phyloP scores from a whole-genome alignment of 1,140 invertebrate species.

The Macrobrachium rosenbergii region DNA sequence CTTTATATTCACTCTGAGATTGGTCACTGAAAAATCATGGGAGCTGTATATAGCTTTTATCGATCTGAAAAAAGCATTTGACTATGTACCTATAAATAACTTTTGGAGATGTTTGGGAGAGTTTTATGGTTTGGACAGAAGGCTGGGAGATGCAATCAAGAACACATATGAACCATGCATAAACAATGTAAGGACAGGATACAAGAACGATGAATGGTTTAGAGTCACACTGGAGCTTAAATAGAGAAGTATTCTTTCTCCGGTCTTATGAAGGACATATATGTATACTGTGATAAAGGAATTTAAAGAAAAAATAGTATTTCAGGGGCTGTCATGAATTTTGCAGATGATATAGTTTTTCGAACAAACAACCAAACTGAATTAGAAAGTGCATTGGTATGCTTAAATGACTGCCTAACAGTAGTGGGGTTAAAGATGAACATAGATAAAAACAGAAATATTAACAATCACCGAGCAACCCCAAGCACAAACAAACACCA shows the following conservation, averaged over 20 bases:
- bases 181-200: background rate
- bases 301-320: background rate
- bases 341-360: slow-evolving; percentile 11
- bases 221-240: background rate
- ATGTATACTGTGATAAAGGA: background rate
- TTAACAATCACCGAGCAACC: no score
- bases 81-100: background rate
- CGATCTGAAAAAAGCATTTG: background rate
- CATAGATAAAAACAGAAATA: no score
- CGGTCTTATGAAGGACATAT: background rate
- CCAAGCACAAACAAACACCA: no score
- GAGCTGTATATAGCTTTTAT: background rate
- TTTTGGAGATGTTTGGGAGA: background rate
- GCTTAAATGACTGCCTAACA: no score
- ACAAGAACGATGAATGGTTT: background rate
- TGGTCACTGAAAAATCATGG: background rate
- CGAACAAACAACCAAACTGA: no score
- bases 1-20: background rate
- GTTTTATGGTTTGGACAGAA: background rate
- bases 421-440: no score
- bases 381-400: no score
- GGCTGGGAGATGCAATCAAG: background rate
- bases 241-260: background rate
- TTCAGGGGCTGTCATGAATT: background rate
- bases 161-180: background rate